Percentiles rank a stretch among this genome's conserved stretches.
phyloP scores from a whole-genome alignment of 2,113 vertebrate species.

The Pogonocichla stellata region DNA sequence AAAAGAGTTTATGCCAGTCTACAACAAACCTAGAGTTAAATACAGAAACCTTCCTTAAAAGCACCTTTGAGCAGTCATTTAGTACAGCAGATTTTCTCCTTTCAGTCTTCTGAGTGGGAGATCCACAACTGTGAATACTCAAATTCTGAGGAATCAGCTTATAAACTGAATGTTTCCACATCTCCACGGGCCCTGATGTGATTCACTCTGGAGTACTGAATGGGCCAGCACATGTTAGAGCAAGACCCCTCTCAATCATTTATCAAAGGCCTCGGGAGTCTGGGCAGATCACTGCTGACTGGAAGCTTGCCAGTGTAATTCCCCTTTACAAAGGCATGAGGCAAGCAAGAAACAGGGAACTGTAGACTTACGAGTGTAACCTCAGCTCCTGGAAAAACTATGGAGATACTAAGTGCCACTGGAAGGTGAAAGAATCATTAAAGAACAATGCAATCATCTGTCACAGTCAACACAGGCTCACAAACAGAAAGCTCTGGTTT shows the following conservation, averaged over 20 bases:
- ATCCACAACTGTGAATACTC: not conserved
- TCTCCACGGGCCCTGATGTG: no score
- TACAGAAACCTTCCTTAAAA: not conserved
- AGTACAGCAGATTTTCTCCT: not conserved
- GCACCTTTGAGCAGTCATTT: not conserved
- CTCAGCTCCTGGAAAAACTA: not conserved
- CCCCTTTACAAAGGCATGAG: accelerated
- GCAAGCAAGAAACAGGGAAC: not conserved
- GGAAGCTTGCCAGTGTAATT: not conserved
- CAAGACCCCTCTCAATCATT: not conserved
- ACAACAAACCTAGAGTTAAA: not conserved
- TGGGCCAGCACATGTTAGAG: not conserved
- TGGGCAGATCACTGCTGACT: not conserved
- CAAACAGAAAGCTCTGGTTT: not conserved
- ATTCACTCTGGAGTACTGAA: not conserved
- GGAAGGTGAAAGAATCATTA: not conserved
- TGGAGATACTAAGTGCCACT: not conserved
- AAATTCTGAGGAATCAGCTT: not conserved
- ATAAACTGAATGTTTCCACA: not conserved
- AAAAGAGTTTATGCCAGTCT: not conserved
- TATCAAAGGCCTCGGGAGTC: not conserved
- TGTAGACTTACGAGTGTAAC: not conserved
- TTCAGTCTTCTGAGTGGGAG: not conserved
- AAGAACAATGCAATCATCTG: not conserved
- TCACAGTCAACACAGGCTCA: not conserved